Base-by-base conservation (phyloP, 2,888 invertebrate species). In the Horisme vitalbata region DNA sequence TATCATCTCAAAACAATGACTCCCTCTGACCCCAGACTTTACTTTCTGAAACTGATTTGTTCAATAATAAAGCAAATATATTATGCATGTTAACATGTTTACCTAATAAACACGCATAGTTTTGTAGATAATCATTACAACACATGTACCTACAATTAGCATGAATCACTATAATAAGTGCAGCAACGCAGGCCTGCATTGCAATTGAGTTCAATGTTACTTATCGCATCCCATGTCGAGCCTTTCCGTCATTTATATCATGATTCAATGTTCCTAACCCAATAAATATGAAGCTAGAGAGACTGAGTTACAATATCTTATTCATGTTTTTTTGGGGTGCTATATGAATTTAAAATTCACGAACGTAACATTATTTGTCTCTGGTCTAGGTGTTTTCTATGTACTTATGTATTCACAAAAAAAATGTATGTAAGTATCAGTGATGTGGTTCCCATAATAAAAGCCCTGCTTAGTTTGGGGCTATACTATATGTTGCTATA, bases 131-230 rank as follows among this genome's bases (percentile, higher is more conserved):
- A 33, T 37, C 13, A 35, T 44, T 31, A 24, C 15, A 9, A n/a
- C n/a, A 9, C 6, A 27, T 15, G 10, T n/a, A 26, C 26, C 27
- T 41, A 43, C 45, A 44, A 43, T 45, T 46, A 24, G 20, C 26
- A 45, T 55, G 48, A 55, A 33, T 55, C 51, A 53, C 32, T 44
- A 44, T 47, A 44, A 35, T 47, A n/a, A n/a, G n/a, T n/a, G n/a
- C 41, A 4, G 20, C 31, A 34, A 37, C 37, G 24, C 37, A 26
- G 14, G n/a, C 45, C 32, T 18, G 18, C 18, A 18, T 5, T 2
- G 6, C 6, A 15, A 44, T 45, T 36, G 44, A 49, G 51, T 49
- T 57, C 54, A 52, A 48, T 52, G 54, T 45, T 54, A 30, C 31
- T 45, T 50, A 52, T 52, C 49, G 24, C 34, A 45, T 32, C 45